Conservation (phyloP, 2,888 invertebrate species). For the Polyommatus icarus region DNA sequence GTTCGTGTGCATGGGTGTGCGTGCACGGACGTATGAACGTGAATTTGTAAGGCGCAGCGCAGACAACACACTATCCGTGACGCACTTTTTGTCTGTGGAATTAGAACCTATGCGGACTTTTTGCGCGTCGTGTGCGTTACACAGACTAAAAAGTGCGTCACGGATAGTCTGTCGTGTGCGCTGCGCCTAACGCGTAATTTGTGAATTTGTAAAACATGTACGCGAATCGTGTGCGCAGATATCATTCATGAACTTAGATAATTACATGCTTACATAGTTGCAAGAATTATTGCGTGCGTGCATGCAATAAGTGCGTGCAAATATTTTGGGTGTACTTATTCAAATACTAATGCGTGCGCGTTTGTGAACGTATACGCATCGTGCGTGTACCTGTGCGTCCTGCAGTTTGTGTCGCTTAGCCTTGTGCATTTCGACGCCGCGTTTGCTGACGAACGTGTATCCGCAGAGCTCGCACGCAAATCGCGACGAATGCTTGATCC, state of each 20-base stretch:
- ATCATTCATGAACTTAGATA: too few relatives aligned
- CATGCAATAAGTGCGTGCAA: neutral
- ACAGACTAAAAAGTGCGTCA: too few relatives aligned
- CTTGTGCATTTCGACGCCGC: slow-evolving; percentile 46
- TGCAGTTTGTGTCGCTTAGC: slow-evolving; percentile 26
- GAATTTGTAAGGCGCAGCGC: too few relatives aligned
- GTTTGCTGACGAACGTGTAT: slow-evolving; percentile 46
- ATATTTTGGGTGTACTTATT: neutral
- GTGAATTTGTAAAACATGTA: too few relatives aligned
- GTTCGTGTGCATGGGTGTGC: neutral
- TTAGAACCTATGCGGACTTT: too few relatives aligned
- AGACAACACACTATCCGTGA: too few relatives aligned
- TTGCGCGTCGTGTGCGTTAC: too few relatives aligned
- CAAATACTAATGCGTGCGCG: neutral
- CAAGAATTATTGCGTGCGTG: neutral
- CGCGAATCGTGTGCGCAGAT: too few relatives aligned
- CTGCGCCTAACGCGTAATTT: too few relatives aligned
- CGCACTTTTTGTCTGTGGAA: too few relatives aligned
- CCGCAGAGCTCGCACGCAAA: slow-evolving; percentile 47
- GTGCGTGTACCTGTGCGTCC: slow-evolving; percentile 17
- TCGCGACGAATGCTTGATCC: slow-evolving; percentile 48
- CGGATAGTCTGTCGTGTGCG: too few relatives aligned
- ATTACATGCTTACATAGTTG: too few relatives aligned
- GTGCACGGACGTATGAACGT: neutral
- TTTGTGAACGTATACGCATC: neutral